Evolutionary conservation across 2,113 vertebrate species (phyloP), one percentile per base, ranked within the genome.

Genomic region (Tyrannus savana): DNA sequence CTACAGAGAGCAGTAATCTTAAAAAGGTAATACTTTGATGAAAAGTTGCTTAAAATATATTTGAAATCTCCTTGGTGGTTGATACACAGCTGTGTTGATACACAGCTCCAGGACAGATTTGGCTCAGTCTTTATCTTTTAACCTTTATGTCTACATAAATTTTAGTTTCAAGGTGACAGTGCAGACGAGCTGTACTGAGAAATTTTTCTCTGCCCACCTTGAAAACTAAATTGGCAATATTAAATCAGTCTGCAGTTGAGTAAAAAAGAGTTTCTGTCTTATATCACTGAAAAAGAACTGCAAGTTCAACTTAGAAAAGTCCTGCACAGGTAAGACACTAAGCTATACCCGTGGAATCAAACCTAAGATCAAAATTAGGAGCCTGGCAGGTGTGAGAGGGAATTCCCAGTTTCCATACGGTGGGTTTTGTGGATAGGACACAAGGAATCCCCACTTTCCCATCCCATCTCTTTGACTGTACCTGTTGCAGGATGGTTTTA

Each of bases 401-500:
- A 37, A 44, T 37, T 82, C 52, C 27, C 44, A n/a, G 25, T 44
- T 75, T 7, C 56, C 1, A 0, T 47, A 35, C 66, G 59, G 73
- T 66, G 46, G 19, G 46, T 30, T 25, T 14, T 19, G 35, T 18
- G 44, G 62, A 10, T 35, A 37, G 33, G 9, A 15, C n/a, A 22
- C 0, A 42, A 42, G 0, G 1, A 92, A 78, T 39, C 31, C 24
- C 25, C 33, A 9, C 35, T 30, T 68, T 19, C 46, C 84, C 50
- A 39, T 56, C 50, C 44, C 19, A 4, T 12, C 23, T 8, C 30
- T 50, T 28, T 5, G 89, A 39, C 56, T 39, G 37, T 97, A 98
- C 98, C 98, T 98, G 97, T 80, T 96, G 96, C 59, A 98, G 91
- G 47, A 98, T 55, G 4, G 91, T 88, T 94, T 97, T 98, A 46